Conservation (phyloP, 2,888 invertebrate species). For the Melieria omissa region DNA sequence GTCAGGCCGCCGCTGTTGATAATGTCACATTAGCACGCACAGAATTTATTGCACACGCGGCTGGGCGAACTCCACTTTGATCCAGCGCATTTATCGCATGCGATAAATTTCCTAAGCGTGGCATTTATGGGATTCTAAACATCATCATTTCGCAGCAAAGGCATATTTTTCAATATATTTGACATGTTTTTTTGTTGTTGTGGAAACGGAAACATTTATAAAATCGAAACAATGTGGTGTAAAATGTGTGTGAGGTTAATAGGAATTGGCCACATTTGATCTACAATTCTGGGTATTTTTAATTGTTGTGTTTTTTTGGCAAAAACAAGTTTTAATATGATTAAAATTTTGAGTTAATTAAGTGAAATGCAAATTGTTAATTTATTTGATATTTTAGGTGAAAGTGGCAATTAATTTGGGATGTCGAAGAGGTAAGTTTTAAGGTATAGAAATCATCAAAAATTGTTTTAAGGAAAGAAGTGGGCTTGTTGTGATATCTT, state of each 20-base stretch:
- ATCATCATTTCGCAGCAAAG: background rate
- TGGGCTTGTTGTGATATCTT: too few species aligned
- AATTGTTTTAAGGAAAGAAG: too few species aligned
- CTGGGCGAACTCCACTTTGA: constrained; percentile 7
- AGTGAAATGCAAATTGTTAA: too few species aligned
- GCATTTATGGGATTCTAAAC: background rate
- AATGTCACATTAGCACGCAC: constrained; percentile 17
- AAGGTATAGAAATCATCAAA: too few species aligned
- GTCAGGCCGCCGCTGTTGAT: constrained; percentile 1
- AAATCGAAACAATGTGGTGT: background rate
- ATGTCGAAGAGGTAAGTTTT: too few species aligned
- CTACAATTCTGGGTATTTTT: too few species aligned
- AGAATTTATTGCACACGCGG: constrained; percentile 18
- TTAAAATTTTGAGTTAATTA: too few species aligned
- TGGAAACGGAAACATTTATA: background rate
- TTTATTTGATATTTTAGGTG: too few species aligned
- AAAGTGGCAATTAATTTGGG: too few species aligned
- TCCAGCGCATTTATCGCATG: constrained; percentile 19
- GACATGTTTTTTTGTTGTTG: background rate
- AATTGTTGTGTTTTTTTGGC: background rate
- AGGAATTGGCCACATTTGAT: constrained; percentile 12
- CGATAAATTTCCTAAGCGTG: constrained; percentile 11
- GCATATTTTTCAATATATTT: background rate
- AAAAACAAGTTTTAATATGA: background rate
- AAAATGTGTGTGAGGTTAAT: constrained; percentile 27